These are phyloP conservation scores for Parthenolecanium corni DNA, from an alignment of 2,888 invertebrate species.

Conservation along the genomic window DNA sequence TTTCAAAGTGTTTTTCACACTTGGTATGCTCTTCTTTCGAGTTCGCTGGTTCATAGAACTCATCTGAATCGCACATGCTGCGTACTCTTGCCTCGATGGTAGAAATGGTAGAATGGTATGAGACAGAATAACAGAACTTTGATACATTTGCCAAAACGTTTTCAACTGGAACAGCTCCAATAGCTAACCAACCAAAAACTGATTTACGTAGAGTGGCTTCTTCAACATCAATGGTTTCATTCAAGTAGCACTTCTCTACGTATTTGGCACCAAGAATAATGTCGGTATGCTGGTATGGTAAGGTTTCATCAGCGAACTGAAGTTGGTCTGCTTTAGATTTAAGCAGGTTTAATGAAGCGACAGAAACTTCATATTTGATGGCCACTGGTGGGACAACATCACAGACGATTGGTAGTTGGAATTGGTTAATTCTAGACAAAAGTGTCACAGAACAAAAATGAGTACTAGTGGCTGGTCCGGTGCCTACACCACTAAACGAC, in stretches of 20 bases:
- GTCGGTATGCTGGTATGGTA: neutral
- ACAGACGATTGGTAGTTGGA: neutral
- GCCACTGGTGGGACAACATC: neutral
- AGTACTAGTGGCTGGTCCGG: neutral
- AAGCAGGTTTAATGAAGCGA: neutral
- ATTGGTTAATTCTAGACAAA: neutral
- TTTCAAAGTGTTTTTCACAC: too few species aligned
- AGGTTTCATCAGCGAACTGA: neutral
- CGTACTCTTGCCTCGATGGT: too few species aligned
- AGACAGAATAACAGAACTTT: too few species aligned
- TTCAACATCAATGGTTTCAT: neutral
- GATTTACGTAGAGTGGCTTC: neutral
- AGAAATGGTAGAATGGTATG: too few species aligned
- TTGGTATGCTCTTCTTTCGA: too few species aligned
- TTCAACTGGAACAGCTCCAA: too few species aligned
- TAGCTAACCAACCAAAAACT: neutral
- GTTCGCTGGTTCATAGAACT: too few species aligned
- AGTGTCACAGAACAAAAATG: neutral
- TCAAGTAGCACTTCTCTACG: neutral
- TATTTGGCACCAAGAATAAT: neutral
- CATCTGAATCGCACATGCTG: too few species aligned
- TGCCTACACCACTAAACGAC: neutral
- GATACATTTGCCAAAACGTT: too few species aligned
- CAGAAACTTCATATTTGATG: neutral
- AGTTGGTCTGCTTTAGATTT: neutral